These are phyloP conservation scores for Criorhina ranunculi DNA, from an alignment of 2,888 invertebrate species.

Conservation along the genomic window DNA sequence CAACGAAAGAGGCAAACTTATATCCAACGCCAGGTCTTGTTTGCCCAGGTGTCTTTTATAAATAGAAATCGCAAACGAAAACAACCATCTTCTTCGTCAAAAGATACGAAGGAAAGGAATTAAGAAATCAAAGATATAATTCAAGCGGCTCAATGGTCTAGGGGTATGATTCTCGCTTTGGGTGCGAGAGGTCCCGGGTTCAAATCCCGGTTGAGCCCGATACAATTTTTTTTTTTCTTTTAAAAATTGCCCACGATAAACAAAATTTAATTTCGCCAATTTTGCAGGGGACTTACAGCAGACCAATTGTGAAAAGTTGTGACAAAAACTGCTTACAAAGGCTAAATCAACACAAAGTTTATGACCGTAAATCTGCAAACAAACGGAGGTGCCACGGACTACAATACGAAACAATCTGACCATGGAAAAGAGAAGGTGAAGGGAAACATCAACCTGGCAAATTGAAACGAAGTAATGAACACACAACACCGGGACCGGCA, in stretches of 20 bases:
- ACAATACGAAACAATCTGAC: slow-evolving; percentile 44
- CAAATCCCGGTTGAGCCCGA: slow-evolving; percentile 84
- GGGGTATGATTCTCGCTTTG: slow-evolving; percentile 84
- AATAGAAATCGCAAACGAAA: slow-evolving; percentile 22
- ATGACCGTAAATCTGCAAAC: slow-evolving; percentile 72
- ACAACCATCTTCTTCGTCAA: not conserved
- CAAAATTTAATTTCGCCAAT: slow-evolving; percentile 66
- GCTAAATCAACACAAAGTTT: slow-evolving; percentile 74
- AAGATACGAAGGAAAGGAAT: slow-evolving; percentile 21
- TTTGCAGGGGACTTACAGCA: slow-evolving; percentile 47
- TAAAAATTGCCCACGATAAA: slow-evolving; percentile 8
- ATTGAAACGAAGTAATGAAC: slow-evolving; percentile 73
- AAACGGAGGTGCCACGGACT: slow-evolving; percentile 28
- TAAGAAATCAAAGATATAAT: not conserved
- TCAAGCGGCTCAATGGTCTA: slow-evolving; percentile 84
- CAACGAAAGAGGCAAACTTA: not conserved
- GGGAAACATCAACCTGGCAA: slow-evolving; percentile 58
- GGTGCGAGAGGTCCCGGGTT: slow-evolving; percentile 84
- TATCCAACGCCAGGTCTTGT: not conserved
- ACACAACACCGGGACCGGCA: too few relatives aligned
- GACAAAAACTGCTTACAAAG: slow-evolving; percentile 65
- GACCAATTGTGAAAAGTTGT: slow-evolving; percentile 12
- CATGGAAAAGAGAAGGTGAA: not conserved
- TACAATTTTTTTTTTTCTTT: slow-evolving; percentile 50
- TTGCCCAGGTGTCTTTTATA: slow-evolving; percentile 18